Percentiles rank a stretch among this genome's conserved stretches.
These are phyloP conservation scores for Hyphantria cunea DNA, from an alignment of 1,140 invertebrate genomes.

Conservation along the genomic window DNA sequence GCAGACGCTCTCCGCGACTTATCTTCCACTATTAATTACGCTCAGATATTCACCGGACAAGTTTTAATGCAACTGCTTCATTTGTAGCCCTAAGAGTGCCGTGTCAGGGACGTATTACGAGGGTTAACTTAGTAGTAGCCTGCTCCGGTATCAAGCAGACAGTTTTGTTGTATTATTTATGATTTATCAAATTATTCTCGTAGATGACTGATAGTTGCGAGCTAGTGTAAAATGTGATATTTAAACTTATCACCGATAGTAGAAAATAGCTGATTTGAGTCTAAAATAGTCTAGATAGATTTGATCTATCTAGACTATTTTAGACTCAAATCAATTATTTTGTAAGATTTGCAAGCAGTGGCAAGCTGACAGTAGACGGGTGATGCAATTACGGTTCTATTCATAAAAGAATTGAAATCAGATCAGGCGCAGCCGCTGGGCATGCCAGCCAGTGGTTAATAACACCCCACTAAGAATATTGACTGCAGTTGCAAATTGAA, in stretches of 20 bases:
- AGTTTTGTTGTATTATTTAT: conserved; percentile 37
- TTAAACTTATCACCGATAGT: conserved; percentile 48
- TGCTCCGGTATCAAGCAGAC: conserved; percentile 29
- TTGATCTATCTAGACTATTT: conserved; percentile 40
- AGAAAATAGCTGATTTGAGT: conserved; percentile 61
- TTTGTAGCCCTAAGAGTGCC: conserved; percentile 73
- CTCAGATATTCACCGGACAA: conserved; percentile 74
- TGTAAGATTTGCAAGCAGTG: conserved; percentile 47
- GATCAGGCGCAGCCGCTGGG: conserved; percentile 60
- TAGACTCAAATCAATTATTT: conserved; percentile 59
- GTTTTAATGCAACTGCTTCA: conserved; percentile 80
- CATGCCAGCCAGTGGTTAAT: conserved; percentile 56
- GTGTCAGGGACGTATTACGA: conserved; percentile 67
- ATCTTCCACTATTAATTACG: conserved; percentile 78
- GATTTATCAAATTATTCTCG: conserved; percentile 44
- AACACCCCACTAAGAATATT: conserved; percentile 63
- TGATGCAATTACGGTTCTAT: conserved; percentile 62
- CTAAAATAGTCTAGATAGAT: conserved; percentile 42
- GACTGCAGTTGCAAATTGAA: conserved; percentile 66
- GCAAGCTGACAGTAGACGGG: conserved; percentile 39
- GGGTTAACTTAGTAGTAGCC: conserved; percentile 66
- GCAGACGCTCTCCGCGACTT: conserved; percentile 62
- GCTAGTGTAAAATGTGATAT: conserved; percentile 45
- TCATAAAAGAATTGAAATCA: conserved; percentile 67
- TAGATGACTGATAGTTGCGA: conserved; percentile 60